Evolutionary conservation across 2,113 vertebrate species (phyloP).

Genomic region (Chitala chitala): DNA sequence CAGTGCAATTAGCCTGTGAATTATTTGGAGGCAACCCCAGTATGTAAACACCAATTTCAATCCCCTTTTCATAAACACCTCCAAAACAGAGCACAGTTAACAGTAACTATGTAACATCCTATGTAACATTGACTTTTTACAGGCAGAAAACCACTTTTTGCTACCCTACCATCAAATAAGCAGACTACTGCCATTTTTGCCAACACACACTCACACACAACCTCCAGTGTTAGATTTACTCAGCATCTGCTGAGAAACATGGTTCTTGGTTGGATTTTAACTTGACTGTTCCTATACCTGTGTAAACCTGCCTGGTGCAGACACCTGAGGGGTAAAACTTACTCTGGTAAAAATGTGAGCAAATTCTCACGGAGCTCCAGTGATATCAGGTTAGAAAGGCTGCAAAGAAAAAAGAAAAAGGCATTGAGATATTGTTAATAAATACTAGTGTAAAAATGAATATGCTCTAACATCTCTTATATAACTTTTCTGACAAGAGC

Average conservation of each 20-base stretch:
- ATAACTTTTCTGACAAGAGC: too few relatives aligned
- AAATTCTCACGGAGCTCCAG: slow-evolving; percentile 96
- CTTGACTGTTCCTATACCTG: neutral
- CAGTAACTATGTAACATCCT: neutral
- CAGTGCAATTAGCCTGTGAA: neutral
- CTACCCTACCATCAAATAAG: neutral
- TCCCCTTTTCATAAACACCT: neutral
- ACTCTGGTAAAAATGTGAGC: slow-evolving; percentile 94
- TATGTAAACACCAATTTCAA: neutral
- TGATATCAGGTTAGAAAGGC: slow-evolving; percentile 89
- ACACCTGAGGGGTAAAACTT: slow-evolving; percentile 53
- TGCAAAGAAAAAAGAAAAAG: slow-evolving; percentile 52
- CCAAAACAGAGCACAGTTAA: neutral
- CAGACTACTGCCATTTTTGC: neutral
- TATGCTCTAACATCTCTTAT: neutral
- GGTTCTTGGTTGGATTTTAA: neutral
- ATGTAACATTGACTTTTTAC: neutral
- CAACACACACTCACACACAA: too few relatives aligned
- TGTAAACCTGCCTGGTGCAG: neutral
- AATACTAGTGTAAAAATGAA: too few relatives aligned
- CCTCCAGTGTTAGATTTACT: too few relatives aligned
- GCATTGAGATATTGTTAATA: slow-evolving; percentile 1
- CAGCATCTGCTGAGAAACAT: too few relatives aligned
- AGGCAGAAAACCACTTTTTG: neutral
- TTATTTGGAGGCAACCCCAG: neutral